Evolutionary conservation across 2,797 vertebrate genomes (phyloP).

Genomic region (Petrocephalus sullivani): DNA sequence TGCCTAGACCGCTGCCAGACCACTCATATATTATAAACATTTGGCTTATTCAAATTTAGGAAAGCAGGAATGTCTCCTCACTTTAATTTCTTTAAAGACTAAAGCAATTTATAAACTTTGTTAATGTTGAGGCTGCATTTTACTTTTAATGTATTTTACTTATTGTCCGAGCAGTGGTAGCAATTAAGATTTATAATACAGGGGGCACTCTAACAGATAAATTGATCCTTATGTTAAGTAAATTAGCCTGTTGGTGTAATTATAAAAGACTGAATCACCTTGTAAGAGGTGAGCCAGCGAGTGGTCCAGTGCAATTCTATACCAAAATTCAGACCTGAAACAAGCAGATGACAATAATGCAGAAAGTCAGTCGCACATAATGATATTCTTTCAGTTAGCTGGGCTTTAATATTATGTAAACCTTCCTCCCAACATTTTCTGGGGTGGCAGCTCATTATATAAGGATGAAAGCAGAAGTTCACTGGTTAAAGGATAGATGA

Average conservation of each 20-base stretch:
- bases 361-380: background rate
- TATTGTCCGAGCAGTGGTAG: background rate
- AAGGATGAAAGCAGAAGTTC: background rate
- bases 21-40: background rate
- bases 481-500: background rate
- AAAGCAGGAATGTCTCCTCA: background rate
- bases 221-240: background rate
- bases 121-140: background rate
- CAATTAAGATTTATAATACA: conserved; percentile 5
- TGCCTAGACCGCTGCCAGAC: background rate
- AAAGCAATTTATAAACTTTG: conserved; percentile 7
- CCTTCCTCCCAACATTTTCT: background rate
- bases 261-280: background rate
- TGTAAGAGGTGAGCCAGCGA: background rate
- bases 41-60: background rate
- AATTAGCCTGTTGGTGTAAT: background rate
- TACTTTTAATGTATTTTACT: background rate
- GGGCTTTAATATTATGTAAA: background rate
- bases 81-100: background rate
- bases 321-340: background rate
- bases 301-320: background rate
- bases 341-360: background rate
- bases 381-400: background rate
- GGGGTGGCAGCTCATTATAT: background rate
- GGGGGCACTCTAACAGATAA: background rate